Evolutionary conservation across 2,888 invertebrate species (phyloP), one percentile per base, ranked within the genome.

Genomic region (Caenorhabditis sp.): DNA sequence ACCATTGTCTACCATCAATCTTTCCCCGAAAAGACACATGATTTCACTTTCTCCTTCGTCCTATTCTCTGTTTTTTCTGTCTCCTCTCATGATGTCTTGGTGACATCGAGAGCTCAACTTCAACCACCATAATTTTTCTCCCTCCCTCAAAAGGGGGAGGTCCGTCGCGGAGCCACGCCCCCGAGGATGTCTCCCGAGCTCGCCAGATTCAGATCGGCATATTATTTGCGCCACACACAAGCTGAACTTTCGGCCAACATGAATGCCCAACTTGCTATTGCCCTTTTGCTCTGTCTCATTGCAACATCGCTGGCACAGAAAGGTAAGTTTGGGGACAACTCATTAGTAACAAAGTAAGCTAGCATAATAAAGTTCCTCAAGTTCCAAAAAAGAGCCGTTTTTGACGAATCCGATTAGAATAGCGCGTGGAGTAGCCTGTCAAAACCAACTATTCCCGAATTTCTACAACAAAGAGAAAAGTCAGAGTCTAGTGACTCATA

Each of bases 1-100:
- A 58, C 69, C 41, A 81, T 81, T 81, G 81, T 81, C 81, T 81
- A 75, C 75, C 63, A 81, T 79, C 79, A 63, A 73, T 80, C 80
- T 80, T 68, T 35, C 24, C 26, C 73, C 69, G 59, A 68, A 80
- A 74, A 69, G 74, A 61, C 77, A 69, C 72, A 77, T 77, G 72
- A 77, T 82, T 73, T 68, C 73, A 73, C 74, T 82, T 79, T 69
- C 73, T 70, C 22, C 38, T 47, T 26, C 26, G 44, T 16, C 26
- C 14, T 14, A 1, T 66, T 49, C 68, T 44, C 4, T 22, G 19
- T 51, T 28, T 56, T 63, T 24, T 54, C 72, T 64, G 19, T n/a
- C 47, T 47, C 47, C 19, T 47, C 47, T 47, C 38, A 38, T 41
- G 64, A 41, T 59, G 69, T 70, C 54, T 77, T 61, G 69, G 61